Evolutionary conservation across 2,888 invertebrate genomes (phyloP), one percentile per base, ranked within the genome.

Genomic region (Parnassius apollo): DNA sequence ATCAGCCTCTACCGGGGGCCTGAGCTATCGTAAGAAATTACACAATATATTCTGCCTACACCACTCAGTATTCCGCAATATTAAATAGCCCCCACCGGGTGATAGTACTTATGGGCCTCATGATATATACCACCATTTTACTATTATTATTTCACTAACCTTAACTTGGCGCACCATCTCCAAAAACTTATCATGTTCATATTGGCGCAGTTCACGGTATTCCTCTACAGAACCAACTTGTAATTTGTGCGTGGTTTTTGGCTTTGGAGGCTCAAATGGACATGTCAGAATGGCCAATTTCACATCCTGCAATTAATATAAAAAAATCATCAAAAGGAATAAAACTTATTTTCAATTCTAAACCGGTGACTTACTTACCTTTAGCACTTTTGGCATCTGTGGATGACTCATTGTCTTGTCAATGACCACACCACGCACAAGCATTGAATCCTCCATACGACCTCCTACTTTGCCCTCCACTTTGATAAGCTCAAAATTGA

Each of bases 361-460:
- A 13, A 49, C 9, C 7, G 48, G 7, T 42, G n/a, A 2, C 9
- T 2, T n/a, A 57, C 13, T 49, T 65, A 91, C 91, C 86, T 88
- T 93, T 63, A 95, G 84, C 68, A 94, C 95, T 93, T 98, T 99
- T 0, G 99, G 99, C 99, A 99, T 99, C 92, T 99, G 99, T 48
- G 99, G 98, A 91, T 99, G 99, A 75, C 98, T 98, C 94, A 99
- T 98, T 69, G 99, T 98, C 91, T 99, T 99, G 85, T 99, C 99
- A 12, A 99, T 95, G 66, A 99, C 96, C 0, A 99, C 99, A 63
- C 99, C 99, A 72, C 96, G 96, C 18, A 99, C 98, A 65, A 99
- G 93, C 92, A 97, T 94, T 0, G 99, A 98, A 83, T 99, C 99
- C 83, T 99, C 99, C 89, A 99, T 94, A 65, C 96, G 95, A 2